These are phyloP conservation scores for Chrysocyon brachyurus DNA, from an alignment of 2,797 vertebrate species.

Conservation along the genomic window DNA sequence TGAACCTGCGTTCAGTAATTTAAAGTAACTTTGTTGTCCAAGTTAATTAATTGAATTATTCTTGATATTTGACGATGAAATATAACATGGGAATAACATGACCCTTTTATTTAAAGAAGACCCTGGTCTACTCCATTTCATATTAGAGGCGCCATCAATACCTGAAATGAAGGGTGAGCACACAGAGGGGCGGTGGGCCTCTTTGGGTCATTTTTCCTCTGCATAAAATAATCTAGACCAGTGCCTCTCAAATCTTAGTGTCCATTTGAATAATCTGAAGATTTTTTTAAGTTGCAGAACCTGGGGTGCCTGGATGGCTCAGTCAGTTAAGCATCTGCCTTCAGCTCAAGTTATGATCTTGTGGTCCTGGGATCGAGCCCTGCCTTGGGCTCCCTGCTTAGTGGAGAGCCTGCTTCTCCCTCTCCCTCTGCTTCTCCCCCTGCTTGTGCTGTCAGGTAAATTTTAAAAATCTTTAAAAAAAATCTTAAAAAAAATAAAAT, in stretches of 20 bases:
- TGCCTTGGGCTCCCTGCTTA: too few relatives aligned
- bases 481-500: too few relatives aligned
- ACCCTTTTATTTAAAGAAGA: not conserved
- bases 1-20: slow-evolving; percentile 68
- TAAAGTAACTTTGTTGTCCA: slow-evolving; percentile 77
- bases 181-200: not conserved
- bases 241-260: not conserved
- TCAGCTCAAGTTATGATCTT: too few relatives aligned
- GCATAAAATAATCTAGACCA: not conserved
- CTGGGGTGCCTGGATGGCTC: too few relatives aligned
- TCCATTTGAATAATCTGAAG: not conserved
- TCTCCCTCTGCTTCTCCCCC: too few relatives aligned
- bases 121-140: not conserved
- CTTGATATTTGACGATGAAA: slow-evolving; percentile 70
- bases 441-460: too few relatives aligned
- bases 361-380: too few relatives aligned
- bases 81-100: slow-evolving; percentile 4
- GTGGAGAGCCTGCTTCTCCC: too few relatives aligned
- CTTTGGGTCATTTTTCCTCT: not conserved
- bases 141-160: not conserved
- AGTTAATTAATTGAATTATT: slow-evolving; percentile 78
- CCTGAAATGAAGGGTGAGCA: not conserved
- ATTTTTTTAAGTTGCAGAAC: not conserved
- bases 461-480: too few relatives aligned
- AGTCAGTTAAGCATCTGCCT: too few relatives aligned